Evolutionary conservation across 2,888 invertebrate species (phyloP), one percentile per base, ranked within the genome.

Genomic region (Arctia plantaginis): DNA sequence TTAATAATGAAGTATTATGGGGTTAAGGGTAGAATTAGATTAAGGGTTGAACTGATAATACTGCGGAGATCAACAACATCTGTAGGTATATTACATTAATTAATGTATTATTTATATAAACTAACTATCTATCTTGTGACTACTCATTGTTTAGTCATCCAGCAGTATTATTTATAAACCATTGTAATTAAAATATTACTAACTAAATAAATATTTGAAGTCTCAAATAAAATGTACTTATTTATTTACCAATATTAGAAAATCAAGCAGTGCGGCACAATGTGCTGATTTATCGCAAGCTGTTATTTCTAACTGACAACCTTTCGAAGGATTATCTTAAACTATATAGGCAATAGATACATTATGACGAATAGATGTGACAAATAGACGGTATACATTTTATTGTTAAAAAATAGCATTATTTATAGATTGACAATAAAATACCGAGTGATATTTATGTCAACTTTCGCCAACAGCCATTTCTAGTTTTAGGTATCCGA

Each of bases 1-100:
- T 86, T 87, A 85, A 78, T 85, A 82, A 84, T 77, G 68, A 71
- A 74, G 78, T 75, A 77, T 80, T 83, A 77, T 69, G 55, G 10
- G 77, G 74, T 84, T 81, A 84, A 51, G 70, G 67, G 79, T 51
- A 75, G 75, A 73, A 73, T 82, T 78, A 79, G 79, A 73, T 81
- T 70, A 68, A 47, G 44, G 33, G 44, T n/a, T 47, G 62, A 71
- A 47, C 30, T 62, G 47, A 64, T 64, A 30, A 65, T 41, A 65
- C 47, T 41, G 7, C 20, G 30, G 66, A 62, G 70, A 71, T 66
- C 20, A 71, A 71, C 66, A 71, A 73, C 72, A 73, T 73, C 72
- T 39, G 44, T 75, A 18, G 2, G 69, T 59, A 15, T 55, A n/a
- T 23, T 4, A 27, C 39, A 59, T 27, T 18, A 30, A 62, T 62